phyloP scores from a whole-genome alignment of 2,113 vertebrate species.

The Oceanites oceanicus region DNA sequence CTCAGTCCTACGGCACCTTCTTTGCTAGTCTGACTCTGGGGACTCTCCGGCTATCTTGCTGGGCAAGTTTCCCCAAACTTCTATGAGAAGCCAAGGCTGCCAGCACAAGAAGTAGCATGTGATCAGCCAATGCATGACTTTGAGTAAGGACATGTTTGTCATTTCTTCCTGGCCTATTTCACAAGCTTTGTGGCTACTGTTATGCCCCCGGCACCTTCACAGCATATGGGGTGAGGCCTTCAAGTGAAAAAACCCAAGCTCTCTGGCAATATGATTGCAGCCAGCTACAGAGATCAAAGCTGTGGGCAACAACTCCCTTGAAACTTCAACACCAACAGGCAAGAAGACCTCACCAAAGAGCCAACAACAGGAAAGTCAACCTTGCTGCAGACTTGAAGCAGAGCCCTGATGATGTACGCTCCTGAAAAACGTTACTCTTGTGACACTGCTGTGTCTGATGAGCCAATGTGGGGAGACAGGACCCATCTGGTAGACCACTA shows the following conservation, averaged over 20 bases:
- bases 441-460: background rate
- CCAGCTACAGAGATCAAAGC: background rate
- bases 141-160: background rate
- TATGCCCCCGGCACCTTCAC: background rate
- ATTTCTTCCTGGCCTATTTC: background rate
- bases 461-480: background rate
- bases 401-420: rapidly evolving
- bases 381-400: background rate
- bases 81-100: background rate
- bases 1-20: background rate
- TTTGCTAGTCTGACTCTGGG: background rate
- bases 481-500: rapidly evolving
- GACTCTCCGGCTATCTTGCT: background rate
- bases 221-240: background rate
- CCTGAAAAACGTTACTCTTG: background rate
- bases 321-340: background rate
- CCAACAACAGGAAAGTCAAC: background rate
- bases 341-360: background rate
- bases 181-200: background rate
- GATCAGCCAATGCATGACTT: background rate
- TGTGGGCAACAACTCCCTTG: background rate
- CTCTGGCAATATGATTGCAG: background rate
- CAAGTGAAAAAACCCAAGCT: background rate
- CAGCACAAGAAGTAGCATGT: background rate
- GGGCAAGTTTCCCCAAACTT: background rate